phyloP scores from a whole-genome alignment of 2,888 invertebrate species.

The Allacma fusca region DNA sequence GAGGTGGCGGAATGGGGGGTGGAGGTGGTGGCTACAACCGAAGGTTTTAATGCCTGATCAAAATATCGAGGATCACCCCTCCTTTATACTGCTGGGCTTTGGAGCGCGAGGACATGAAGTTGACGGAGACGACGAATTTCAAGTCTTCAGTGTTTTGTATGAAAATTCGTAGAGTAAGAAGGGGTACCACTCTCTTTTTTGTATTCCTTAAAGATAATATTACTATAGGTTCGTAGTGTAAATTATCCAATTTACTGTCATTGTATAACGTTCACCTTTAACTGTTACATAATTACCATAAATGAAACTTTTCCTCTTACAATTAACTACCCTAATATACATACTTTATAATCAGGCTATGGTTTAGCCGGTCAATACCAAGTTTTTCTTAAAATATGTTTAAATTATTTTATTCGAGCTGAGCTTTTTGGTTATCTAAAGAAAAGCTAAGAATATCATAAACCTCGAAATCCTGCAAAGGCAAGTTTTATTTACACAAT shows the following conservation, averaged over 20 bases:
- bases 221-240: background rate
- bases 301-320: conserved; percentile 7
- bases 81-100: background rate
- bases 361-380: background rate
- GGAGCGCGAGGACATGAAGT: conserved; percentile 1
- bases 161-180: conserved; percentile 43
- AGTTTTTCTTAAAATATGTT: background rate
- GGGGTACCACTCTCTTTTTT: conserved; percentile 43
- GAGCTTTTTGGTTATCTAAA: background rate
- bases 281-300: conserved; percentile 29
- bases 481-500: conserved; percentile 14
- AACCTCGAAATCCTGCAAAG: background rate
- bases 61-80: background rate
- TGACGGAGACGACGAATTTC: conserved; percentile 24
- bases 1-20: conserved; percentile 50
- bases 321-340: conserved; percentile 4
- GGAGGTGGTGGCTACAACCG: conserved; percentile 60
- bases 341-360: conserved; percentile 8
- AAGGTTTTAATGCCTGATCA: conserved; percentile 50
- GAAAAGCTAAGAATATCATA: background rate
- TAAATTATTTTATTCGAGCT: background rate
- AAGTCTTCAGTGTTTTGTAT: conserved; percentile 43
- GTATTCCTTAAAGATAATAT: conserved; percentile 28
- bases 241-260: conserved; percentile 24
- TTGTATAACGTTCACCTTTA: conserved; percentile 25